Evolutionary conservation across 2,888 invertebrate species (phyloP), one percentile per base, ranked within the genome.

Genomic region (Ophion obscuratus): DNA sequence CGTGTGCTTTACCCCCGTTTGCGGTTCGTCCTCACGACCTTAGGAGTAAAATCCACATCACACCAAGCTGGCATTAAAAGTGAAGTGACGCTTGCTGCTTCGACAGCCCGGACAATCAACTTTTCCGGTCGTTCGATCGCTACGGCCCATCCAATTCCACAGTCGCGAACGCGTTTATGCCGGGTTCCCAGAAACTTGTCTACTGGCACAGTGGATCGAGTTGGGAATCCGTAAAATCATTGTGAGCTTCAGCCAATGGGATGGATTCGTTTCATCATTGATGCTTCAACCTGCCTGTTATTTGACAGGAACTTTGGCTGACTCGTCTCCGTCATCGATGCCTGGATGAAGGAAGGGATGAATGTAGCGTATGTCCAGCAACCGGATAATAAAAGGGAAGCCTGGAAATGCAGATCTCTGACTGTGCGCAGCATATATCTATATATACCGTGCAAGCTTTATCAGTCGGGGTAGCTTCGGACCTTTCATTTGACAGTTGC

Each of bases 321-420:
- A 14, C 73, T 64, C 68, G 27, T 61, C 70, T 27, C 44, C 61
- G 44, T 77, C 76, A 62, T 81, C 20, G 74, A 67, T 67, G 47
- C 76, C 20, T 78, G 47, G 62, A 84, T 81, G 62, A 74, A 47
- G 68, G 81, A 20, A 44, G 68, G 40, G 61, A 74, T n/a, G 70
- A 53, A 53, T 68, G 68, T 68, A 40, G 9, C 9, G 66, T 40
- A 36, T n/a, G 27, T 24, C 36, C 75, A 53, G 27, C 24, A 36
- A 24, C 44, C 31, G 47, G 66, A 64, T 47, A 75, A 40, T 62
- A 36, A 74, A 67, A 59, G 53, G 67, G 62, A 74, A 47, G 68
- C 73, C 71, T 74, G 47, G 40, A 59, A 74, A 68, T 27, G 73
- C 67, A 74, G 57, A 11, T 59, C 61, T 68, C 20, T 71, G 44